Conservation (phyloP, 2,797 vertebrate genomes). For the Sciaenops ocellatus region DNA sequence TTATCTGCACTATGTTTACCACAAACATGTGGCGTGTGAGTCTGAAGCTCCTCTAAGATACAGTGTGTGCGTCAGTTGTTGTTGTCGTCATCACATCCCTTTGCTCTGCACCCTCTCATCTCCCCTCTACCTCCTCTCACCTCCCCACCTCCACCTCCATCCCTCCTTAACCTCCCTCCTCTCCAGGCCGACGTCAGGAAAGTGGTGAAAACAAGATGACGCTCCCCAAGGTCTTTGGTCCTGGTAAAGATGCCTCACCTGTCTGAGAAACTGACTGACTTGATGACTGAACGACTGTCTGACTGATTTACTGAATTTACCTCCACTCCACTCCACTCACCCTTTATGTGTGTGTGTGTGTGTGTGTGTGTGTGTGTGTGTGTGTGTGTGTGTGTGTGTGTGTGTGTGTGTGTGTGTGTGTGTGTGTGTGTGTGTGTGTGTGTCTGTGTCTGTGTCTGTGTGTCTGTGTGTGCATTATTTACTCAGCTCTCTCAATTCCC, state of each 20-base stretch:
- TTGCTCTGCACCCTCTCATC: constrained; percentile 49
- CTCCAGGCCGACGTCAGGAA: constrained; percentile 87
- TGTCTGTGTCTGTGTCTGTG: too few species aligned
- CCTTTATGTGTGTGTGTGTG: neutral
- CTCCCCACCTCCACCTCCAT: constrained; percentile 42
- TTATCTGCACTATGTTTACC: neutral
- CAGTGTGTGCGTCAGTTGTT: constrained; percentile 23
- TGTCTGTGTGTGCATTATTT: constrained; percentile 28
- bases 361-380: too few species aligned
- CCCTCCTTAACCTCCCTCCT: constrained; percentile 33
- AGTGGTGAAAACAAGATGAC: constrained; percentile 86
- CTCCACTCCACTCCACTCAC: constrained; percentile 28
- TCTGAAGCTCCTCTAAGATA: neutral
- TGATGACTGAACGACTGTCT: neutral
- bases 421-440: too few species aligned
- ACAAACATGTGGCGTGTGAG: constrained; percentile 1
- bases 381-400: too few species aligned
- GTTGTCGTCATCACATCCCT: constrained; percentile 59
- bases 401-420: constrained; percentile 24
- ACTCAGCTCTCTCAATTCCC: constrained; percentile 10
- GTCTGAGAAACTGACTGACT: neutral
- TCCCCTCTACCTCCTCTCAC: constrained; percentile 23
- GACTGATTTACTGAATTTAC: constrained; percentile 32
- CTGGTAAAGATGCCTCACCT: constrained; percentile 79
- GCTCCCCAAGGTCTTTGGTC: constrained; percentile 84